Percentiles rank a stretch among this genome's conserved stretches.
These are phyloP conservation scores for Chelidonichthys spinosus DNA, from an alignment of 2,797 vertebrate species.

Conservation along the genomic window DNA sequence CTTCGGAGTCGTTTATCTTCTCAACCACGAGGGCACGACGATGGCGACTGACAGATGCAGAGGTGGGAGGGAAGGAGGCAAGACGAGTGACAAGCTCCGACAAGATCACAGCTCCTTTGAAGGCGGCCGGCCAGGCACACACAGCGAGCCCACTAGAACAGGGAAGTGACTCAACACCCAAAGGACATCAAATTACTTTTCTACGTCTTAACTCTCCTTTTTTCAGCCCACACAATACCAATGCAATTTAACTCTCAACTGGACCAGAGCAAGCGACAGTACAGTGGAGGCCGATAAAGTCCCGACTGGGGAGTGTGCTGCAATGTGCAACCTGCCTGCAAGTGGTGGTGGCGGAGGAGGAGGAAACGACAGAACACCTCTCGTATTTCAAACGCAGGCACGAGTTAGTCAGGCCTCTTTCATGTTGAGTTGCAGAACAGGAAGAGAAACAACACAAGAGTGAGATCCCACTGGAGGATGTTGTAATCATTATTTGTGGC, in stretches of 20 bases:
- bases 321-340: conserved; percentile 6
- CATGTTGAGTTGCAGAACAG: conserved; percentile 69
- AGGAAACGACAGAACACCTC: conserved; percentile 43
- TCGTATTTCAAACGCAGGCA: conserved; percentile 54
- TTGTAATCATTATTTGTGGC: conserved; percentile 42
- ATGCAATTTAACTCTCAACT: conserved; percentile 22
- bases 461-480: conserved; percentile 61
- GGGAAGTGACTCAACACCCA: conserved; percentile 64
- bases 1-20: neutral
- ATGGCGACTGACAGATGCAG: conserved; percentile 70
- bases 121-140: conserved; percentile 40
- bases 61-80: conserved; percentile 75
- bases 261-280: conserved; percentile 9
- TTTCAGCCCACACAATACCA: conserved; percentile 33
- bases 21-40: conserved; percentile 52
- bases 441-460: conserved; percentile 59
- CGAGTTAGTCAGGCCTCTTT: conserved; percentile 43
- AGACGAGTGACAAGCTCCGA: conserved; percentile 72
- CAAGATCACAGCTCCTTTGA: conserved; percentile 65
- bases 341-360: conserved; percentile 32
- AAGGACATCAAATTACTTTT: conserved; percentile 54
- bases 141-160: conserved; percentile 46
- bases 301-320: neutral
- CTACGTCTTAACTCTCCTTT: conserved; percentile 41
- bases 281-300: neutral